Base-by-base conservation (phyloP, 1,140 invertebrate species). In the Danaus plexippus region DNA sequence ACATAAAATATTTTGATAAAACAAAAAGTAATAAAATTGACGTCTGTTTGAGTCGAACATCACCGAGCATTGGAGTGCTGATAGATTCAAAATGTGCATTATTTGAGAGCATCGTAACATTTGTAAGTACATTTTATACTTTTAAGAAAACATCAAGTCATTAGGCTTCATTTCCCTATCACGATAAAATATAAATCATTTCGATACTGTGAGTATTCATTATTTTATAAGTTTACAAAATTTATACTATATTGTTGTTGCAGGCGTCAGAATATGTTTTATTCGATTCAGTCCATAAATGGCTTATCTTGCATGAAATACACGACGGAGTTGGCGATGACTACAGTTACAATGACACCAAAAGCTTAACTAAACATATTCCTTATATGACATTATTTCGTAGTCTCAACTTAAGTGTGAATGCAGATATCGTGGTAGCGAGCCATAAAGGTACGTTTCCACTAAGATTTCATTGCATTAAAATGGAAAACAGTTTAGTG, bases 191-290 rank as follows among this genome's bases (percentile, higher is more conserved):
- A 32, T 7, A 32, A 32, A 32, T 2, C 22, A 32, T 32, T 32
- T 32, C 4, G 22, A 32, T 15, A 15, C 1, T 15, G 15, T 6
- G 22, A 32, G 22, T 32, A 4, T 32, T 32, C 22, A 32, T 32
- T 7, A 32, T 32, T 32, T 32, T 32, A 32, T 32, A 2, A 32
- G 22, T 32, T 32, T 32, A 32, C 22, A 0, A 2, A 32, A 32
- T 15, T 15, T 15, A 15, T 32, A 32, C 22, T 32, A 32, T 32
- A 32, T 4, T 32, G 22, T 32, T 32, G 42, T 71, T 67, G 11
- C 48, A 76, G 74, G 74, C 67, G 11, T 72, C 71, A 12, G 18
- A 70, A 63, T 65, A 71, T 7, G 65, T 54, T 18, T 47, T 57
- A 11, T 61, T 74, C 5, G 58, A 69, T 47, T 51, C 56, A 44